A percentile compares a stretch with the other conserved stretches of the same genome.
These are phyloP conservation scores for Blennius ocellaris DNA, from an alignment of 2,113 vertebrate species.

Conservation along the genomic window DNA sequence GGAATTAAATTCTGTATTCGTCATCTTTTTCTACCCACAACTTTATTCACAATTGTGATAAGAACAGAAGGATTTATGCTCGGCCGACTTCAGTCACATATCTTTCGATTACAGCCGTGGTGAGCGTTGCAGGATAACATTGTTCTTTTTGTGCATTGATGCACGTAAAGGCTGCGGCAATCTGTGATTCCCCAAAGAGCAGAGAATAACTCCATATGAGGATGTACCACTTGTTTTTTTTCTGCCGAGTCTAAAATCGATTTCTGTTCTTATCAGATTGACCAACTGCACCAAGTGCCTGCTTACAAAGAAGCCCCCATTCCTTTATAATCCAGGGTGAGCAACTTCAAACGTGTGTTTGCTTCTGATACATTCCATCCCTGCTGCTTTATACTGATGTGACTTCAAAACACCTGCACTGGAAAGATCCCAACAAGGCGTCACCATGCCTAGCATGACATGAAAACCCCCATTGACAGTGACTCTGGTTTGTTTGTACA, in stretches of 20 bases:
- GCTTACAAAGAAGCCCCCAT: not conserved
- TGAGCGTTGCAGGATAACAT: too few species aligned
- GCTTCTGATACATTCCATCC: slow-evolving; percentile 18
- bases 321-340: slow-evolving; percentile 9
- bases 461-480: not conserved
- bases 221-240: not conserved
- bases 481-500: not conserved
- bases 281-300: not conserved
- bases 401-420: slow-evolving; percentile 24
- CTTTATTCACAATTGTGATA: too few species aligned
- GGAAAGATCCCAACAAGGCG: not conserved
- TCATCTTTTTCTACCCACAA: too few species aligned
- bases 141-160: too few species aligned
- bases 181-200: too few species aligned
- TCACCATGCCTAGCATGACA: not conserved
- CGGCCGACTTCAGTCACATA: too few species aligned
- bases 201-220: too few species aligned
- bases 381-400: slow-evolving; percentile 5
- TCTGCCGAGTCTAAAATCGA: not conserved
- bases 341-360: slow-evolving; percentile 14
- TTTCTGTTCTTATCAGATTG: not conserved
- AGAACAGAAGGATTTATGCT: too few species aligned
- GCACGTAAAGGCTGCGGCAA: too few species aligned
- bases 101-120: too few species aligned
- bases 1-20: too few species aligned